Percentiles rank a stretch among this genome's conserved stretches.
These are phyloP conservation scores for Stenodema calcarata DNA, from an alignment of 2,888 invertebrate genomes.

Conservation along the genomic window DNA sequence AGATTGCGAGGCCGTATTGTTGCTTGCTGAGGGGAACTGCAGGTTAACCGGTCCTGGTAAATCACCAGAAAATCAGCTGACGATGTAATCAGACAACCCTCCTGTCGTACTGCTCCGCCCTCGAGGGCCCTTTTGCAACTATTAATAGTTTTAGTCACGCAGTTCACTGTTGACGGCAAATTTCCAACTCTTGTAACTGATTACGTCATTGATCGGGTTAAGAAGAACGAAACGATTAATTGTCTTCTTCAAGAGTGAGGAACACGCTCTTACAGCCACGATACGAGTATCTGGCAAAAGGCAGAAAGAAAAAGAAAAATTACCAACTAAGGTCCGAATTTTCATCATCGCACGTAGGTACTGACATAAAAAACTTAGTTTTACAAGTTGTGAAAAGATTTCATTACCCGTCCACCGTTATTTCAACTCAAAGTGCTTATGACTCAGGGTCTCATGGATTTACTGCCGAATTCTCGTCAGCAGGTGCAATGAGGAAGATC, in stretches of 20 bases:
- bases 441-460: too few species aligned
- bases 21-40: neutral
- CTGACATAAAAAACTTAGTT: too few species aligned
- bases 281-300: too few species aligned
- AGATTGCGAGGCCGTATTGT: neutral
- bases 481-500: too few species aligned
- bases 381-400: too few species aligned
- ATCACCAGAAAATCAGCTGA: slow-evolving; percentile 19
- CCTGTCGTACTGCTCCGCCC: neutral
- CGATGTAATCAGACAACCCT: slow-evolving; percentile 11
- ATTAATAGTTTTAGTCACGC: neutral
- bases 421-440: too few species aligned
- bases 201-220: neutral
- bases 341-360: too few species aligned
- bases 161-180: neutral
- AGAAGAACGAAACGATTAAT: neutral
- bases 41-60: neutral
- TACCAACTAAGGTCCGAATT: too few species aligned
- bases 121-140: neutral
- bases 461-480: too few species aligned
- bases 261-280: neutral
- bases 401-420: too few species aligned
- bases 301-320: too few species aligned
- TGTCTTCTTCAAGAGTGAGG: neutral
- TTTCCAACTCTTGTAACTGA: neutral